phyloP scores from a whole-genome alignment of 2,797 vertebrate genomes.

The Myotis planiceps region DNA sequence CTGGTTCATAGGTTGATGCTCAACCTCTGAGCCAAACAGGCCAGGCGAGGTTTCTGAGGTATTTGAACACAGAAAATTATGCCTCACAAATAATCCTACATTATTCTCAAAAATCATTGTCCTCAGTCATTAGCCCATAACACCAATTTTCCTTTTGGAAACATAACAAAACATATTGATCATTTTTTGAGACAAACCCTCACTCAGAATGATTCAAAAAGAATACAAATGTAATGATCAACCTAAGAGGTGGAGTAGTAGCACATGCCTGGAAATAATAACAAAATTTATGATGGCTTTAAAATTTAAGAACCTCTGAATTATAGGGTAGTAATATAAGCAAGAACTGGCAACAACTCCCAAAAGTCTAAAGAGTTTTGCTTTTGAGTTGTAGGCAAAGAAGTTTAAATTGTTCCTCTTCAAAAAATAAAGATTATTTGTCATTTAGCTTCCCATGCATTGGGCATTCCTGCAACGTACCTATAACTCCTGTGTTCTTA shows the following conservation, averaged over 20 bases:
- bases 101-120: conserved; percentile 49
- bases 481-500: conserved; percentile 46
- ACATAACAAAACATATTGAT: conserved; percentile 32
- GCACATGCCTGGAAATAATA: conserved; percentile 65
- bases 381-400: conserved; percentile 47
- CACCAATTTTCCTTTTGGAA: conserved; percentile 57
- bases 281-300: conserved; percentile 63
- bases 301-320: conserved; percentile 68
- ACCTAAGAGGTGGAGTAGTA: conserved; percentile 20
- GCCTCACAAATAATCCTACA: conserved; percentile 35
- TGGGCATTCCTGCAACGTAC: neutral
- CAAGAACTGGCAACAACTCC: conserved; percentile 55
- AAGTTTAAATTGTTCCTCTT: conserved; percentile 49
- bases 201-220: conserved; percentile 50
- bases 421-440: conserved; percentile 57
- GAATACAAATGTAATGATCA: conserved; percentile 65
- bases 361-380: conserved; percentile 35
- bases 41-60: neutral
- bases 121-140: conserved; percentile 27
- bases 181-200: conserved; percentile 37
- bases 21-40: too few species aligned
- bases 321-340: conserved; percentile 43
- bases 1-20: too few species aligned
- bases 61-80: conserved; percentile 38
- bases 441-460: conserved; percentile 58